Conservation (phyloP, 2,888 invertebrate genomes). For the Gordius sp. region DNA sequence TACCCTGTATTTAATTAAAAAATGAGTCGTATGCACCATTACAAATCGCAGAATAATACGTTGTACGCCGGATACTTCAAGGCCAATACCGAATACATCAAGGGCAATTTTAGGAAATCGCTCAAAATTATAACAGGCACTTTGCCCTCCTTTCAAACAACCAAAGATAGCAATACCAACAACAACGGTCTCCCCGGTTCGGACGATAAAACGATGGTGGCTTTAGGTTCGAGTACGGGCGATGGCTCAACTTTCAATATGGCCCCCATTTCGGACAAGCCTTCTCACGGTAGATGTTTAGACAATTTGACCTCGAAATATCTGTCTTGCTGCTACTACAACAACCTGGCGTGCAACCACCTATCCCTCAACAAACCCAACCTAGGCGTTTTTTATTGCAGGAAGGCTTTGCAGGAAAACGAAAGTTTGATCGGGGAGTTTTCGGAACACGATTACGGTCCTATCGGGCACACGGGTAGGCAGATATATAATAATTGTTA, state of each 20-base stretch:
- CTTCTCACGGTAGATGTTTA: slow-evolving; percentile 17
- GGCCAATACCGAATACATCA: slow-evolving; percentile 40
- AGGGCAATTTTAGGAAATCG: slow-evolving; percentile 39
- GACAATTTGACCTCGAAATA: slow-evolving; percentile 29
- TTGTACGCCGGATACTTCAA: slow-evolving; percentile 36
- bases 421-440: slow-evolving; percentile 27
- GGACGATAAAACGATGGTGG: background rate
- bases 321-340: slow-evolving; percentile 42
- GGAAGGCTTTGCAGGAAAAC: slow-evolving; percentile 50
- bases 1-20: too few species aligned
- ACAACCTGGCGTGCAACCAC: slow-evolving; percentile 54
- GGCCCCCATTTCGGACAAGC: too few species aligned
- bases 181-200: background rate
- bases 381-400: slow-evolving; percentile 49
- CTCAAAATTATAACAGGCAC: slow-evolving; percentile 34
- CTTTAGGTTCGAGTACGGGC: too few species aligned
- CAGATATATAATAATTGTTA: background rate
- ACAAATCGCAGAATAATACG: too few species aligned
- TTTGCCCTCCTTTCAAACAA: slow-evolving; percentile 22
- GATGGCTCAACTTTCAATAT: too few species aligned
- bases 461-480: slow-evolving; percentile 27
- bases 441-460: slow-evolving; percentile 23
- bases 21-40: too few species aligned
- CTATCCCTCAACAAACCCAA: slow-evolving; percentile 47
- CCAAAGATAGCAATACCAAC: slow-evolving; percentile 18